Conservation (phyloP, 2,797 vertebrate genomes). For the Urosaurus nigricauda region DNA sequence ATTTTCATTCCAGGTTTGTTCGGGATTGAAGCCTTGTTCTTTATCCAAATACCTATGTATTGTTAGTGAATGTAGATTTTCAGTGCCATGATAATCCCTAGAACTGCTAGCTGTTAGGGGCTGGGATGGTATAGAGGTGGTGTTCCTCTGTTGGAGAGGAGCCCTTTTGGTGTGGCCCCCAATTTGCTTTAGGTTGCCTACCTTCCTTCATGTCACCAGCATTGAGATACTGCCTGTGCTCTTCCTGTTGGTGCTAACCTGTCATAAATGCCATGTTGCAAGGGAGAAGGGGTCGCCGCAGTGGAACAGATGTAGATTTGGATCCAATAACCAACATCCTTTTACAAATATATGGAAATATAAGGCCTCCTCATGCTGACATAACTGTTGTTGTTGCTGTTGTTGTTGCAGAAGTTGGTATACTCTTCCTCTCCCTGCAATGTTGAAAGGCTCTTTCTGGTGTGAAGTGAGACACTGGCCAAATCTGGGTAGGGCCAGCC, state of each 20-base stretch:
- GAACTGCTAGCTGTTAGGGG: neutral
- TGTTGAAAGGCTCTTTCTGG: no score
- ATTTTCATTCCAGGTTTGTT: slow-evolving; percentile 25
- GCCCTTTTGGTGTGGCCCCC: neutral
- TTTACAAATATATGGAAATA: no score
- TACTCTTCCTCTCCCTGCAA: no score
- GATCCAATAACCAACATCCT: no score
- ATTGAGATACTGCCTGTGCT: neutral
- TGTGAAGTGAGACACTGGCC: no score
- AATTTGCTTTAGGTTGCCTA: neutral
- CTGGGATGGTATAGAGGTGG: neutral
- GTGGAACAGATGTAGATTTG: neutral
- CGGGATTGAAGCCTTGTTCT: neutral
- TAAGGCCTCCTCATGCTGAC: no score
- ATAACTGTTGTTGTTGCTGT: no score
- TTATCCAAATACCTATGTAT: neutral
- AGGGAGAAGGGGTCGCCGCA: neutral
- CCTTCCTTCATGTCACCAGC: no score
- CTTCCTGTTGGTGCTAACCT: neutral
- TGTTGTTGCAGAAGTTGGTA: no score
- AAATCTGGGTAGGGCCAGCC: no score
- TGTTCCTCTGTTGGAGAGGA: neutral
- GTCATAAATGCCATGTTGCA: neutral
- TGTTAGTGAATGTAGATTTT: neutral
- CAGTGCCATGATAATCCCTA: neutral